These are phyloP conservation scores for Melinaea menophilus DNA, from an alignment of 2,888 invertebrate genomes.

Conservation along the genomic window DNA sequence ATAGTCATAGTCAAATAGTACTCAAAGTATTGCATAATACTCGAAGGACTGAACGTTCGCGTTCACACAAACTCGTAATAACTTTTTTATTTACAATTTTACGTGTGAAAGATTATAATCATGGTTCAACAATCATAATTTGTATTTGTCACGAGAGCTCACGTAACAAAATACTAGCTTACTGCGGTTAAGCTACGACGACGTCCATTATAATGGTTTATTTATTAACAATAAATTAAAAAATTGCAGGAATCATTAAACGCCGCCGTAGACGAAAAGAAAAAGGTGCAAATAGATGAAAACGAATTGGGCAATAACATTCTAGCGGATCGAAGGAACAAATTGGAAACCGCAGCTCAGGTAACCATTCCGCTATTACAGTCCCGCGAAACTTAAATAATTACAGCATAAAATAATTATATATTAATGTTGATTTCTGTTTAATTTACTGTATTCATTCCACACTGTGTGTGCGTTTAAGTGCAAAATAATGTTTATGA, in stretches of 20 bases:
- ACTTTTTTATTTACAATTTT: slow-evolving; percentile 5
- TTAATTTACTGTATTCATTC: no score
- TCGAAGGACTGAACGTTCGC: no score
- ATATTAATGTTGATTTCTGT: no score
- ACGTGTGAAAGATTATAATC: slow-evolving; percentile 39
- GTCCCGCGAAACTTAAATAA: no score
- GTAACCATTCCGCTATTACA: slow-evolving; percentile 40
- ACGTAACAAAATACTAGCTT: neutral
- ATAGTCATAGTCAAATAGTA: neutral
- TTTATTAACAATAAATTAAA: no score
- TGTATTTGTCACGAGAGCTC: neutral
- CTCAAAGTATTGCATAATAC: no score
- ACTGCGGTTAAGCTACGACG: neutral
- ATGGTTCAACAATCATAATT: slow-evolving; percentile 10
- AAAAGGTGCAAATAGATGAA: slow-evolving; percentile 64
- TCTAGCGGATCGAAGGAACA: slow-evolving; percentile 68
- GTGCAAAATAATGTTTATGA: neutral
- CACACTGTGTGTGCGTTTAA: neutral
- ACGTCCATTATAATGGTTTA: slow-evolving; percentile 2
- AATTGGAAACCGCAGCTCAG: slow-evolving; percentile 79
- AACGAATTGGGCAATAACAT: slow-evolving; percentile 65
- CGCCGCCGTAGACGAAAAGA: slow-evolving; percentile 66
- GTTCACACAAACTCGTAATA: neutral
- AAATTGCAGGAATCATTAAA: slow-evolving; percentile 62
- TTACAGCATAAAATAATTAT: no score